Percentiles rank a stretch among this genome's conserved stretches.
These are phyloP conservation scores for Nycticebus coucang DNA, from an alignment of 2,113 vertebrate species.

Conservation along the genomic window DNA sequence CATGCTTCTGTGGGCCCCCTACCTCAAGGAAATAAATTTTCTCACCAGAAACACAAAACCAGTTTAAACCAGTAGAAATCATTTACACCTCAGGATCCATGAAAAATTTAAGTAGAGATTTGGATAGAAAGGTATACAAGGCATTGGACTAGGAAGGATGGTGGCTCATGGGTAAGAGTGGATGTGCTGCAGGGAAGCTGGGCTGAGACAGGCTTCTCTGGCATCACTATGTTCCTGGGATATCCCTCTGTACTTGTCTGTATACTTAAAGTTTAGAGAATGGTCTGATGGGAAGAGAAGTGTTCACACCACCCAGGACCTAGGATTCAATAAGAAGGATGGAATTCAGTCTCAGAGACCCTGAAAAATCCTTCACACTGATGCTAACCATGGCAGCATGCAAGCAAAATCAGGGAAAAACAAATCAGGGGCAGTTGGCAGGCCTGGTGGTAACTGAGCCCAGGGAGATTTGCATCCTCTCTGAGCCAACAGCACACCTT, in stretches of 20 bases:
- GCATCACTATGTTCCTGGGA: background rate
- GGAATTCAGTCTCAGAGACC: background rate
- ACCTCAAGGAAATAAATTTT: background rate
- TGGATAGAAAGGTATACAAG: background rate
- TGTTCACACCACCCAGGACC: background rate
- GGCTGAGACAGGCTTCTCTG: background rate
- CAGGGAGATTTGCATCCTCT: conserved; percentile 57
- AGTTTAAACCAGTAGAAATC: background rate
- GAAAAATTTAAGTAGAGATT: background rate
- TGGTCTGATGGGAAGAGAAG: background rate
- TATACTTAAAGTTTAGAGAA: background rate
- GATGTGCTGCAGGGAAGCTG: background rate
- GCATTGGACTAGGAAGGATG: background rate
- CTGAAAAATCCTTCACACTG: background rate
- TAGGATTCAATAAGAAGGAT: background rate
- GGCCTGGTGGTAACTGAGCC: conserved; percentile 6
- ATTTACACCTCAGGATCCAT: background rate
- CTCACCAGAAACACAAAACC: background rate
- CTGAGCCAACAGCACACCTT: background rate
- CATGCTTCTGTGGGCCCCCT: background rate
- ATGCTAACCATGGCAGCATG: background rate
- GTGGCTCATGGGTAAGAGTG: background rate
- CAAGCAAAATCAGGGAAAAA: conserved; percentile 60
- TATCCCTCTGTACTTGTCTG: background rate
- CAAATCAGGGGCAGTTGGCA: conserved; percentile 32